Base-by-base conservation (phyloP, 2,113 vertebrate genomes). In the Poecilia latipinna region DNA sequence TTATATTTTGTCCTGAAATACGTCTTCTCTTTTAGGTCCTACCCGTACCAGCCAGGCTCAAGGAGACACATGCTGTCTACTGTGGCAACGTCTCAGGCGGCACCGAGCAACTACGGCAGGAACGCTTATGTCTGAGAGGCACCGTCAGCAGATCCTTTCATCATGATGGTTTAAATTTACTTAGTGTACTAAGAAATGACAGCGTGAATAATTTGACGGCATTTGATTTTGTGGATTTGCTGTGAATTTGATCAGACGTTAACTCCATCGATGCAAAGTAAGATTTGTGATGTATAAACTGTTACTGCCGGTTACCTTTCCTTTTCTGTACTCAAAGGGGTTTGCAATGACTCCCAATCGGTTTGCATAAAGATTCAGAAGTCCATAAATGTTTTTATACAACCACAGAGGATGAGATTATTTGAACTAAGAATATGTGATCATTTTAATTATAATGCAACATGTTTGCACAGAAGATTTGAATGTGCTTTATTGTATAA, bases 71-170 rank as follows among this genome's bases (percentile, higher is more conserved):
- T 77, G 39, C 75, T 72, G 61, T 87, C 90, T 11, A 70, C 72
- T 13, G 76, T 71, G 31, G 35, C 35, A 11, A 69, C 26, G 3
- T 89, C 92, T 13, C 84, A 87, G 19, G 19, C 63, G 4, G 74
- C 42, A 2, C 86, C 87, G 1, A 93, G 80, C 62, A 85, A 94
- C 62, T 94, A 94, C 8, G 87, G 77, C 54, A 84, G 86, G 65
- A 94, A 94, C 19, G 93, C 83, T 0, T 95, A 95, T 1, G 94
- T 95, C 42, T 95, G 81, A 15, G 7, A n/a, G n/a, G 33, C 48
- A 19, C 1, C 24, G 22, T 66, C 32, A 57, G 26, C 1, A 12
- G 24, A 60, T 12, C 13, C 28, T 29, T 31, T 65, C n/a, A 31
- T 42, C 4, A 54, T 33, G 48, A 78, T 39, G 10, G 13, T 3